phyloP scores from a whole-genome alignment of 2,888 invertebrate genomes.

The Scaeva pyrastri region DNA sequence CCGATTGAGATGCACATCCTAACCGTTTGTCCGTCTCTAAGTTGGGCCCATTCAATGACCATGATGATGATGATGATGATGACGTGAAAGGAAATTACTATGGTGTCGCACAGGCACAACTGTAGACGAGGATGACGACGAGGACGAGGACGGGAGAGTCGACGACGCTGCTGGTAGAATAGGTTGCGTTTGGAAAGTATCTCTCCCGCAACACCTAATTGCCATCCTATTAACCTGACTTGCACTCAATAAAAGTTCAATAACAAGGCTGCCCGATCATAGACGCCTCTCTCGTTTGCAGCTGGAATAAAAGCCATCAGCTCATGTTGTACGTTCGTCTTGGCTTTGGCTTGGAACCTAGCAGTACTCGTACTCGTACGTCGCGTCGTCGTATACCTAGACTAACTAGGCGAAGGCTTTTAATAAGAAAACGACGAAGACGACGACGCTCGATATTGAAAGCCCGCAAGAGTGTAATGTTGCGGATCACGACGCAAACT shows the following conservation, averaged over 20 bases:
- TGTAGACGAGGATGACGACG: too few relatives aligned
- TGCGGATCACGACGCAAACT: constrained; percentile 75
- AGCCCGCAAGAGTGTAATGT: constrained; percentile 63
- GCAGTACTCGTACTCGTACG: too few relatives aligned
- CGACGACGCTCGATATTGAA: background rate
- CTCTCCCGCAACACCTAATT: constrained; percentile 74
- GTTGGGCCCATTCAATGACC: background rate
- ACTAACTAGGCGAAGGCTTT: constrained; percentile 39
- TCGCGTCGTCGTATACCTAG: too few relatives aligned
- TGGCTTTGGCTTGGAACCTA: too few relatives aligned
- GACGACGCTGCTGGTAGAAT: background rate
- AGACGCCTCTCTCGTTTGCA: constrained; percentile 55
- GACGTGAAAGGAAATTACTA: constrained; percentile 73
- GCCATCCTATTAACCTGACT: constrained; percentile 75
- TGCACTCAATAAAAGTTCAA: constrained; percentile 76
- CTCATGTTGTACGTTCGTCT: background rate
- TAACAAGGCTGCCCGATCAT: constrained; percentile 68
- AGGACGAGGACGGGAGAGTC: too few relatives aligned
- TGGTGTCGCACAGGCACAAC: constrained; percentile 60
- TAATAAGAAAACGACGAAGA: constrained; percentile 32
- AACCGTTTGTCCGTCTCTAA: constrained; percentile 6
- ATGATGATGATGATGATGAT: constrained; percentile 60
- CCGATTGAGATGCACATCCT: constrained; percentile 62
- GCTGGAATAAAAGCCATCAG: constrained; percentile 5
- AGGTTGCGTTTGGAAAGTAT: constrained; percentile 69